Conservation (phyloP, 2,888 invertebrate species). For the Cosmopolites sordidus region DNA sequence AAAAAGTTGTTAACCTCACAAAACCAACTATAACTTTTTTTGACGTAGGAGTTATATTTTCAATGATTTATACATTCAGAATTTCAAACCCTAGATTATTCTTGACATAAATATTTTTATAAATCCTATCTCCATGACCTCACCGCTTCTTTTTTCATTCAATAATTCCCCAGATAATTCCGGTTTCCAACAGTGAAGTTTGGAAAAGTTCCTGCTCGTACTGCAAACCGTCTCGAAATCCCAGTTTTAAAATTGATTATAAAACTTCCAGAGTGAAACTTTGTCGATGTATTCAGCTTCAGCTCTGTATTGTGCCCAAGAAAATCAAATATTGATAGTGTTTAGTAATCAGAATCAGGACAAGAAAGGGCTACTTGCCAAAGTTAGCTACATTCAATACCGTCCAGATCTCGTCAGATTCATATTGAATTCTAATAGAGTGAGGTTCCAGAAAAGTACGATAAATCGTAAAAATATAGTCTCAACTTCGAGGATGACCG, state of each 20-base stretch:
- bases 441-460: background rate
- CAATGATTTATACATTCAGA: no score
- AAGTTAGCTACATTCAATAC: background rate
- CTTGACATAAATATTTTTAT: conserved; percentile 13
- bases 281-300: conserved; percentile 13
- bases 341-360: conserved; percentile 13
- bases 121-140: conserved; percentile 11
- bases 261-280: conserved; percentile 14
- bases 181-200: conserved; percentile 1
- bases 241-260: conserved; percentile 21
- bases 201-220: background rate
- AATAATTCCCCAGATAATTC: conserved; percentile 18
- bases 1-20: no score
- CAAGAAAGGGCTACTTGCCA: conserved; percentile 6
- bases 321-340: conserved; percentile 16
- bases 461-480: background rate
- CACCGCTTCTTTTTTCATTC: conserved; percentile 9
- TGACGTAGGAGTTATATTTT: no score
- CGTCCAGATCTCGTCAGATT: background rate
- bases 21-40: no score
- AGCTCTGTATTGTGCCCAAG: conserved; percentile 13
- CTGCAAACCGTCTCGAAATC: conserved; percentile 1
- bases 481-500: background rate
- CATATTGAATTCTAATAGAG: background rate
- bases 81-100: conserved; percentile 4